phyloP scores from a whole-genome alignment of 2,113 vertebrate species.

The Anhinga anhinga region DNA sequence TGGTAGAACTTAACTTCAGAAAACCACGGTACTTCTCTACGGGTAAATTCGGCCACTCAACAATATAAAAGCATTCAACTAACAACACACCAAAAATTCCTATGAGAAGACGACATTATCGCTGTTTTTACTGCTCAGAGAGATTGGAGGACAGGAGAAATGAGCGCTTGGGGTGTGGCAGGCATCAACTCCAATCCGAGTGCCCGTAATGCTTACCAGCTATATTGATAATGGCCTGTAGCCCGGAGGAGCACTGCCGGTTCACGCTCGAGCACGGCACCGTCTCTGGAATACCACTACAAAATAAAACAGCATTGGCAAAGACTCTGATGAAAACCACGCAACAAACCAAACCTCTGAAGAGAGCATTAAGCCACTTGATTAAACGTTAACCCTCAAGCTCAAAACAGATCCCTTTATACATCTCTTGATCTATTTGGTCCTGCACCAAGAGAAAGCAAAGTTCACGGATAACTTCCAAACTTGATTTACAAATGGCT shows the following conservation, averaged over 20 bases:
- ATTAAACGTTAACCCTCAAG: background rate
- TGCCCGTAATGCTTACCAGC: conserved; percentile 75
- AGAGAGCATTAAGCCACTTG: background rate
- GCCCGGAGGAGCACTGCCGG: conserved; percentile 91
- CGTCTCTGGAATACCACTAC: conserved; percentile 87
- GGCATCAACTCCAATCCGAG: rapidly evolving
- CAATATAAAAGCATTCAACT: background rate
- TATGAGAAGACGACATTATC: background rate
- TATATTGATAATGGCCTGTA: conserved; percentile 90
- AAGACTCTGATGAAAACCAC: background rate
- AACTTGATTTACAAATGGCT: background rate
- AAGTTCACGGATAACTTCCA: background rate
- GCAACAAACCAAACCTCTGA: background rate
- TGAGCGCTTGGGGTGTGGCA: background rate
- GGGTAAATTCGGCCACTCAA: background rate
- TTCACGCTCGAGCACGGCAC: conserved; percentile 87
- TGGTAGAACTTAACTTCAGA: background rate
- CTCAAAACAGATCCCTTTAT: background rate
- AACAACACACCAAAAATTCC: background rate
- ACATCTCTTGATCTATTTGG: background rate
- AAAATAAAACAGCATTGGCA: background rate
- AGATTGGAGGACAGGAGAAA: background rate
- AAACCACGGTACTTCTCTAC: background rate
- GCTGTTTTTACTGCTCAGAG: background rate
- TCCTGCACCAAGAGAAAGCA: background rate